These are phyloP conservation scores for Tinea trinotella DNA, from an alignment of 2,888 invertebrate genomes.

Conservation along the genomic window DNA sequence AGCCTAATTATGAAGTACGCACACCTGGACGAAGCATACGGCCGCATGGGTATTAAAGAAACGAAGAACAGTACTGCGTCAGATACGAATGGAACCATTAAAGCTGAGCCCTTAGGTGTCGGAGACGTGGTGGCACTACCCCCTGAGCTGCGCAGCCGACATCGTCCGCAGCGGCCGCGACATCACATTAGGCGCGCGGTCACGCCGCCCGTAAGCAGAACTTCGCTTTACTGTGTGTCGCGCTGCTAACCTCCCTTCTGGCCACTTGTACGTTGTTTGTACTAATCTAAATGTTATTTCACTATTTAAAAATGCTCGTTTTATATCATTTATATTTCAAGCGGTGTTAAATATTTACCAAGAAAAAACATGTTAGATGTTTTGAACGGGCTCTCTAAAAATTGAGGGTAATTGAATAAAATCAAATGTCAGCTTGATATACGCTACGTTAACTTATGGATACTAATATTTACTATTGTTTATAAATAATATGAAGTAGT, in stretches of 20 bases:
- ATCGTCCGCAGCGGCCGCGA: constrained; percentile 51
- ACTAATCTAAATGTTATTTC: neutral
- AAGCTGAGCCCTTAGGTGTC: constrained; percentile 46
- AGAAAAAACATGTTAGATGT: too few species aligned
- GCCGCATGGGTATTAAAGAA: constrained; percentile 54
- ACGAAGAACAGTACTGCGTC: constrained; percentile 40
- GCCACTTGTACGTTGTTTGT: constrained; percentile 7
- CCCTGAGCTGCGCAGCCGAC: constrained; percentile 59
- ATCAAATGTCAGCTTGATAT: neutral
- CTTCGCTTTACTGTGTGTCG: constrained; percentile 13
- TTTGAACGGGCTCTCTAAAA: constrained; percentile 13
- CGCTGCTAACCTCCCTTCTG: constrained; percentile 13
- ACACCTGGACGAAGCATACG: constrained; percentile 81
- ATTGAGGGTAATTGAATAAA: neutral
- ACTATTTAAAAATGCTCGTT: too few species aligned
- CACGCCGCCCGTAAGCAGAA: constrained; percentile 70
- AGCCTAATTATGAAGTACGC: constrained; percentile 87
- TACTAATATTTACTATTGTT: neutral
- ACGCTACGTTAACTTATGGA: neutral
- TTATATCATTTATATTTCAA: too few species aligned
- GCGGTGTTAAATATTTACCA: too few species aligned
- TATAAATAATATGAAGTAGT: constrained; percentile 14
- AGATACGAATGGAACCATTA: constrained; percentile 29
- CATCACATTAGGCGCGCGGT: constrained; percentile 67
- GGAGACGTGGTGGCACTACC: constrained; percentile 58